phyloP scores from a whole-genome alignment of 2,888 invertebrate genomes.

The Sinhomidia bicolor region DNA sequence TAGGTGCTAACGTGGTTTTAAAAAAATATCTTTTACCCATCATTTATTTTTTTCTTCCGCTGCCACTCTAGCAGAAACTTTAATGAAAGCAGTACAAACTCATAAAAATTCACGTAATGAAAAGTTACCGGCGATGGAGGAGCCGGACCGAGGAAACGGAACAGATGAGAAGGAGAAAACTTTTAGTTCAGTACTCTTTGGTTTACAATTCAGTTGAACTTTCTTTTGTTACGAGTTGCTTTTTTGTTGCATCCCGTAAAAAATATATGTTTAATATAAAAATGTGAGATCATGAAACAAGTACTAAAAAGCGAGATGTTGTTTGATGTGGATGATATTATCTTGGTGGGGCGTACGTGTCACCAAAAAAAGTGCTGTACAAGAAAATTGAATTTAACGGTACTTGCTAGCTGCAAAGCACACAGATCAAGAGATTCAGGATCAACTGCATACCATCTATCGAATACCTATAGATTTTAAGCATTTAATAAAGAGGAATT shows the following conservation, averaged over 20 bases:
- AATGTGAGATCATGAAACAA: not conserved
- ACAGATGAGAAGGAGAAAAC: not conserved
- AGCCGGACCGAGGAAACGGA: not conserved
- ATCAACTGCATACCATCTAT: no score
- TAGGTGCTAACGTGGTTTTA: constrained; percentile 30
- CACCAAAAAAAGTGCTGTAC: no score
- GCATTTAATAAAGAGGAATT: no score
- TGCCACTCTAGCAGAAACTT: not conserved
- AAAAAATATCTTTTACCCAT: not conserved
- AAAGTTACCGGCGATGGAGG: not conserved
- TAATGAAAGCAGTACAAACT: constrained; percentile 30
- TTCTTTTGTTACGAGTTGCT: not conserved
- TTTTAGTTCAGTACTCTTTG: not conserved
- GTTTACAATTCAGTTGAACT: not conserved
- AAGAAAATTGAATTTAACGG: no score
- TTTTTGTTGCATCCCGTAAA: not conserved
- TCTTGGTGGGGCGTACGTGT: no score
- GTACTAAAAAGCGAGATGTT: not conserved
- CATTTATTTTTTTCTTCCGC: not conserved
- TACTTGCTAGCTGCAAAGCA: no score
- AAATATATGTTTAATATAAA: not conserved
- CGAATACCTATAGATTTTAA: no score
- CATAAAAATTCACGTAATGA: constrained; percentile 30
- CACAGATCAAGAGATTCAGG: no score
- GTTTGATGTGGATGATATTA: no score